These are phyloP conservation scores for Chaunax sp. DNA, from an alignment of 2,797 vertebrate species.

Conservation along the genomic window DNA sequence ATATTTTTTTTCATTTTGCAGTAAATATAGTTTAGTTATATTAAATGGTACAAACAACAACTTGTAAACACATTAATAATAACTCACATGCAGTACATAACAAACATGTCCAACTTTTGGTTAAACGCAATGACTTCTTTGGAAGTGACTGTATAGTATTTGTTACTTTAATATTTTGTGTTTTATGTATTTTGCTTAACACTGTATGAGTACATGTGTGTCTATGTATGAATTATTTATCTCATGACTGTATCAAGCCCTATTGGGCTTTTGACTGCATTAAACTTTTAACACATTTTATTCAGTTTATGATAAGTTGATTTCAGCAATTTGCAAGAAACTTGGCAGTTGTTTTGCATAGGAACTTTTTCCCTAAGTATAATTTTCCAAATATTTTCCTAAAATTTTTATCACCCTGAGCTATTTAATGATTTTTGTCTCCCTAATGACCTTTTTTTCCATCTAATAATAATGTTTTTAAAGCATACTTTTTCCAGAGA, in stretches of 20 bases:
- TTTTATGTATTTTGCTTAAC: slow-evolving; percentile 17
- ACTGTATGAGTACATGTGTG: slow-evolving; percentile 27
- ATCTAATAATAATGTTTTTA: slow-evolving; percentile 22
- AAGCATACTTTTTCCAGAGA: slow-evolving; percentile 23
- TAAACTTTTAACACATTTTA: slow-evolving; percentile 8
- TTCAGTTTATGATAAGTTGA: neutral
- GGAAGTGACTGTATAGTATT: slow-evolving; percentile 28
- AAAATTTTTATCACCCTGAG: neutral
- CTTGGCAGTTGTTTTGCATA: neutral
- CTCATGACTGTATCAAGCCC: slow-evolving; percentile 5
- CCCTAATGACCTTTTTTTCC: neutral
- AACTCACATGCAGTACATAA: slow-evolving; percentile 15
- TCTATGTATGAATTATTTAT: slow-evolving; percentile 39
- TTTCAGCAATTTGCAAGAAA: neutral
- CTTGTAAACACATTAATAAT: slow-evolving; percentile 12
- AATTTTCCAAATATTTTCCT: slow-evolving; percentile 4
- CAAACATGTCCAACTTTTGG: slow-evolving; percentile 17
- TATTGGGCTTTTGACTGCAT: neutral
- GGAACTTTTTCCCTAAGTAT: neutral
- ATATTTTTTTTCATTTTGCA: slow-evolving; percentile 14
- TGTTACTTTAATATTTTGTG: slow-evolving; percentile 26
- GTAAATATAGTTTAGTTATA: slow-evolving; percentile 19
- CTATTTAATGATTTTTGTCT: slow-evolving; percentile 5
- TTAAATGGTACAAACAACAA: slow-evolving; percentile 27
- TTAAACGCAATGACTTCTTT: slow-evolving; percentile 14